A percentile compares a stretch with the other conserved stretches of the same genome.
phyloP scores from a whole-genome alignment of 2,888 invertebrate genomes.

The Dusona sp. region DNA sequence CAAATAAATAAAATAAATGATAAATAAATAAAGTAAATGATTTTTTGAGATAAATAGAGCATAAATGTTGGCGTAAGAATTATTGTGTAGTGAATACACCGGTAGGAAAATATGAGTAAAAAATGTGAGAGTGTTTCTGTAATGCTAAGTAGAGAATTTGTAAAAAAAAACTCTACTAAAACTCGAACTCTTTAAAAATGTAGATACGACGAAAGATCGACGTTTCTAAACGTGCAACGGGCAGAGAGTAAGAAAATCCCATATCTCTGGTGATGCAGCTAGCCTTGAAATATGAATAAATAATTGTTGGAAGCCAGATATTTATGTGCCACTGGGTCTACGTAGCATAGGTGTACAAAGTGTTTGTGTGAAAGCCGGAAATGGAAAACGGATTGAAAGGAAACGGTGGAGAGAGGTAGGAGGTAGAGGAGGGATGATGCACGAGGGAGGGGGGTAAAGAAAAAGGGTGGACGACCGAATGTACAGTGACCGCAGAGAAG shows the following conservation, averaged over 20 bases:
- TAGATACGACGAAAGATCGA: neutral
- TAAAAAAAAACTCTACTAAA: neutral
- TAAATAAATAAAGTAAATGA: too few relatives aligned
- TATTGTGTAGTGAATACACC: neutral
- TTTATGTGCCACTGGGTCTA: slow-evolving; percentile 7
- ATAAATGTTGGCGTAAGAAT: neutral
- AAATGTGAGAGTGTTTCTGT: neutral
- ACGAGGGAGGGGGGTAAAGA: slow-evolving; percentile 23
- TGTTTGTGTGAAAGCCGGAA: slow-evolving; percentile 31
- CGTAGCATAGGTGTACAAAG: neutral
- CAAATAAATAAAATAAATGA: too few relatives aligned
- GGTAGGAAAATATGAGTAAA: neutral
- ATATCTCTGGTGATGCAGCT: neutral
- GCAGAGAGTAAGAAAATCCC: neutral
- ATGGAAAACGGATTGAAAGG: slow-evolving; percentile 28
- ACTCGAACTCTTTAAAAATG: neutral
- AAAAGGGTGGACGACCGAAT: slow-evolving; percentile 15
- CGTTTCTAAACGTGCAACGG: neutral
- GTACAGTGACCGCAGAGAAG: slow-evolving; percentile 13
- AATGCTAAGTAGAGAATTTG: neutral
- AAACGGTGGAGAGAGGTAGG: neutral
- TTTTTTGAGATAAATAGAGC: too few relatives aligned
- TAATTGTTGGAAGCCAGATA: neutral
- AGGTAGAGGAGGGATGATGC: neutral
- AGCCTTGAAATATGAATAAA: neutral